These are phyloP conservation scores for Paracanthobrama guichenoti DNA, from an alignment of 2,113 vertebrate genomes.

Conservation along the genomic window DNA sequence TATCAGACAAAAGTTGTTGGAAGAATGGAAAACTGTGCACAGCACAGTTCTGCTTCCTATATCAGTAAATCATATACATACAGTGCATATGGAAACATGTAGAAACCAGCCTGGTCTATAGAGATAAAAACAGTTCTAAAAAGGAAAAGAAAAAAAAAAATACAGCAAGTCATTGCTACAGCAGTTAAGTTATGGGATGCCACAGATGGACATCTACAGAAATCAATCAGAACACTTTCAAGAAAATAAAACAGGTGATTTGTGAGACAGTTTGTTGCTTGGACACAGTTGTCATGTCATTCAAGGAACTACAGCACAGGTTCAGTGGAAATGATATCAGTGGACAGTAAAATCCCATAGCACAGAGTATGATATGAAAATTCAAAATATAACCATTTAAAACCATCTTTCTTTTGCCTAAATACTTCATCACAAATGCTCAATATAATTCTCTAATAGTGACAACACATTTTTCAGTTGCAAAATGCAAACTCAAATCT, in stretches of 20 bases:
- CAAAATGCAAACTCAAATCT: conserved; percentile 25
- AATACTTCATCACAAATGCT: background rate
- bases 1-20: conserved; percentile 80
- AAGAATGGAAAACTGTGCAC: conserved; percentile 81
- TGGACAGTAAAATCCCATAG: background rate
- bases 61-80: conserved; percentile 72
- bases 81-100: conserved; percentile 70
- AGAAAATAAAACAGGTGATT: conserved; percentile 42
- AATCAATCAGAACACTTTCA: conserved; percentile 43
- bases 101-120: conserved; percentile 69
- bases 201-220: conserved; percentile 39
- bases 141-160: conserved; percentile 57
- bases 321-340: conserved; percentile 23
- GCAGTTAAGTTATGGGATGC: conserved; percentile 63
- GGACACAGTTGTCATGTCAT: conserved; percentile 23
- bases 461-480: conserved; percentile 10
- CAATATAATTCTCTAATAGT: background rate
- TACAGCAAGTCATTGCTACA: conserved; percentile 64
- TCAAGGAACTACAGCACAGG: conserved; percentile 26
- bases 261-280: conserved; percentile 24
- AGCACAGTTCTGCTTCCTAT: conserved; percentile 84
- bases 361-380: background rate
- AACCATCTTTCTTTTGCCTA: background rate
- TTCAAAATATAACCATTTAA: background rate
- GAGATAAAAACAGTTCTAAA: conserved; percentile 71